Evolutionary conservation across 2,888 invertebrate species (phyloP).

Genomic region (Amphimallon solstitiale): DNA sequence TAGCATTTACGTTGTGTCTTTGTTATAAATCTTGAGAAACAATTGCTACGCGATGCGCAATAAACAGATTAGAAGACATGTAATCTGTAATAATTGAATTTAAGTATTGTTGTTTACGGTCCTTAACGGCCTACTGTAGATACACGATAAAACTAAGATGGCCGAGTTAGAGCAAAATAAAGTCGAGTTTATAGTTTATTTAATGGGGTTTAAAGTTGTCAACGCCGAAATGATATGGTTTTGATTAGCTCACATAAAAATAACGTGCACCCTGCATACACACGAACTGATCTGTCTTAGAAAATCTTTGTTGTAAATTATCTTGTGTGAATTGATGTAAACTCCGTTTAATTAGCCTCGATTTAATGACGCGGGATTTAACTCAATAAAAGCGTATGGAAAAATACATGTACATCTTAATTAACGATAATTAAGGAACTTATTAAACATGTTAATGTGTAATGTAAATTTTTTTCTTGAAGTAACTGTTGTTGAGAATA

Average conservation of each 20-base stretch:
- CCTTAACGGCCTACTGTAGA: conserved; percentile 39
- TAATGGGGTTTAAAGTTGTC: conserved; percentile 59
- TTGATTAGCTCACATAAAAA: conserved; percentile 41
- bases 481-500: no score
- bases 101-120: conserved; percentile 31
- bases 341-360: conserved; percentile 2
- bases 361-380: conserved; percentile 15
- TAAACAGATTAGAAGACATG: conserved; percentile 30
- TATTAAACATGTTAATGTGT: no score
- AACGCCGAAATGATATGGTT: conserved; percentile 56
- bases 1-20: conserved; percentile 2
- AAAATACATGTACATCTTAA: not conserved
- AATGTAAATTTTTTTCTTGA: no score
- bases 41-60: conserved; percentile 18
- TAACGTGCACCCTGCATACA: conserved; percentile 21
- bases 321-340: not conserved
- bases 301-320: not conserved
- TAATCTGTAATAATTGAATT: conserved; percentile 32
- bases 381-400: not conserved
- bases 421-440: not conserved
- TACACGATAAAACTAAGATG: conserved; percentile 53
- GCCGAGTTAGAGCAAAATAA: conserved; percentile 56
- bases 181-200: conserved; percentile 56
- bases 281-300: not conserved
- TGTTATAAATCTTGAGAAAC: conserved; percentile 18